Evolutionary conservation across 2,888 invertebrate genomes (phyloP), one percentile per base, ranked within the genome.

Genomic region (Caenorhabditis parvicauda): DNA sequence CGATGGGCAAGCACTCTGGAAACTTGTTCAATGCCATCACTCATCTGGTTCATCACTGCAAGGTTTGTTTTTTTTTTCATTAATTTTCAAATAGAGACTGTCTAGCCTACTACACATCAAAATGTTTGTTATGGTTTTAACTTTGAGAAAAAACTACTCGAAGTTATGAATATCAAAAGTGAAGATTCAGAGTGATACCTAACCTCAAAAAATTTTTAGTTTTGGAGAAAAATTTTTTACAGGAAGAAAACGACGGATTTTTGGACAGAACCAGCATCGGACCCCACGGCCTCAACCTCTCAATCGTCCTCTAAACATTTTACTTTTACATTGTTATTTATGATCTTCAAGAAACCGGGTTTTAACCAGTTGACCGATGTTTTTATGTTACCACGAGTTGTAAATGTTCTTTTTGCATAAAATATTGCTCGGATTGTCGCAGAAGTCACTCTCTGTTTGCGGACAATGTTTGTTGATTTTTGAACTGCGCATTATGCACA

Each of bases 11-110:
- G 12, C 64, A 64, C 24, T 35, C 54, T 25, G 42, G 53, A 17
- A 68, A 68, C 21, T 17, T 68, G n/a, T 68, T 68, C 59, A 43
- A 62, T 3, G 54, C 63, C 17, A 60, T 68, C 41, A 54, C 64
- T 19, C 68, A 68, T 25, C 65, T 68, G 47, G 48, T 65, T 29
- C 62, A 63, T 41, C 60, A 54, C 39, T 62, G 46, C n/a, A 65
- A 65, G 52, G 59, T 59, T 21, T 44, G 46, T 17, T 2, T 27
- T 21, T 17, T 19, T 32, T 43, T 7, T 14, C 21, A 24, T 42
- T 42, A 12, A 32, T 32, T 12, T 7, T 12, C 7, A 32, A 32
- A 32, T 12, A 32, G n/a, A n/a, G n/a, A n/a, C n/a, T n/a, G n/a
- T n/a, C n/a, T n/a, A n/a, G n/a, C n/a, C n/a, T n/a, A n/a, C n/a